Evolutionary conservation across 2,113 vertebrate genomes (phyloP), one percentile per base, ranked within the genome.

Genomic region (Xyliphius kryptos): DNA sequence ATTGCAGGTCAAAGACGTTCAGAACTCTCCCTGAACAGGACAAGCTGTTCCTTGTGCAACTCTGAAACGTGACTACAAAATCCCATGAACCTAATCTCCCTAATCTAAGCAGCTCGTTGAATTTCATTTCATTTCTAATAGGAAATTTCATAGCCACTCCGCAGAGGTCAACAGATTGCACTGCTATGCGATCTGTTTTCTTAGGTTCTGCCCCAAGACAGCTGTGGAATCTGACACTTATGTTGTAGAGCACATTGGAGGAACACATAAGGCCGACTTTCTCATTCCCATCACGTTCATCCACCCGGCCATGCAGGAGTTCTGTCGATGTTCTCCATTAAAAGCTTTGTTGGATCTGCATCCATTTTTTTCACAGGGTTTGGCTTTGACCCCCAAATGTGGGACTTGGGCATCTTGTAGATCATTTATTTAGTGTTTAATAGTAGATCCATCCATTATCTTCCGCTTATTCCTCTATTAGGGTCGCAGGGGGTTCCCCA

Each of bases 171-270:
- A 1, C 10, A 32, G 37, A 66, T 71, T 14, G 68, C 52, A 47
- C 65, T 69, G 79, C 71, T 70, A 82, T 64, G 46, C 41, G 76
- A 85, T 75, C 77, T 50, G 46, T 78, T 74, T 77, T 78, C 71
- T 80, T 79, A 50, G 52, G 71, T 79, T 78, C 69, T 75, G 78
- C 69, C 72, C 52, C 67, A 66, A 64, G 77, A 84, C 84, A 84
- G 84, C 83, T 85, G 84, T 76, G 70, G 75, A 75, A 66, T 75
- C 75, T 69, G 78, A 74, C 75, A 75, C 74, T 77, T 51, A 69
- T 60, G 57, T 70, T 41, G 46, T 11, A 41, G 65, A 68, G 70
- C 38, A 69, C 13, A 40, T 60, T 38, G 67, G 20, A 63, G 14
- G 19, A 51, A 68, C 61, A 52, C 67, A 69, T 73, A 57, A 74